Evolutionary conservation across 23 tunicate species (phyloP).

Genomic region (Trididemnum miniatum): DNA sequence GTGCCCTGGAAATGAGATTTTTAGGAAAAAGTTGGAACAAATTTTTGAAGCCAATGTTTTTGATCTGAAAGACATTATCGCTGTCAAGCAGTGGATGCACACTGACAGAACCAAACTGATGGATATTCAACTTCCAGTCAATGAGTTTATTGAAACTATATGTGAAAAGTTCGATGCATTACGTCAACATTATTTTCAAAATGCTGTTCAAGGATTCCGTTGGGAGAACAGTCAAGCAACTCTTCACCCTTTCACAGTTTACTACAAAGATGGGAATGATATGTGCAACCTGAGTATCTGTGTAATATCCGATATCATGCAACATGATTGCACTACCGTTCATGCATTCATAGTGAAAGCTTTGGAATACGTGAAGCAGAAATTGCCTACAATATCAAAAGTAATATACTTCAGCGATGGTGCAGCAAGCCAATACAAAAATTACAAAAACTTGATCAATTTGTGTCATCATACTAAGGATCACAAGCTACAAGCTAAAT

Average conservation of each 20-base stretch:
- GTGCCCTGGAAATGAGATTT: neutral
- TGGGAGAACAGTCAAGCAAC: conserved; percentile 30
- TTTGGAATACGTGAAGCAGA: neutral
- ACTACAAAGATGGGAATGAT: neutral
- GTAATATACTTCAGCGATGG: neutral
- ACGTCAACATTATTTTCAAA: too few relatives aligned
- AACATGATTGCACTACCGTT: conserved; percentile 18
- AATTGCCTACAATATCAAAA: neutral
- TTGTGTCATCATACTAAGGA: conserved; percentile 3
- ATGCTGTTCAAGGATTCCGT: conserved; percentile 11
- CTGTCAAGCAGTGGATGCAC: conserved; percentile 16
- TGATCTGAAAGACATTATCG: neutral
- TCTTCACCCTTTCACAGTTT: neutral
- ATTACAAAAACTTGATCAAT: neutral
- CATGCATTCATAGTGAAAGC: conserved; percentile 6
- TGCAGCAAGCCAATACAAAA: conserved; percentile 28
- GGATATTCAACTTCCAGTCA: conserved; percentile 6
- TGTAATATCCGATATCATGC: neutral
- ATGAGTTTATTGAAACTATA: conserved; percentile 1
- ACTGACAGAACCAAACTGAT: conserved; percentile 12
- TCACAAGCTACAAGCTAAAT: neutral
- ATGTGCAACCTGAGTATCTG: neutral
- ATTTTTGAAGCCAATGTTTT: conserved; percentile 1
- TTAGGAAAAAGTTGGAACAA: conserved; percentile 3
- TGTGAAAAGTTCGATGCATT: neutral